phyloP scores from a whole-genome alignment of 2,113 vertebrate genomes.

The Prinia subflava region DNA sequence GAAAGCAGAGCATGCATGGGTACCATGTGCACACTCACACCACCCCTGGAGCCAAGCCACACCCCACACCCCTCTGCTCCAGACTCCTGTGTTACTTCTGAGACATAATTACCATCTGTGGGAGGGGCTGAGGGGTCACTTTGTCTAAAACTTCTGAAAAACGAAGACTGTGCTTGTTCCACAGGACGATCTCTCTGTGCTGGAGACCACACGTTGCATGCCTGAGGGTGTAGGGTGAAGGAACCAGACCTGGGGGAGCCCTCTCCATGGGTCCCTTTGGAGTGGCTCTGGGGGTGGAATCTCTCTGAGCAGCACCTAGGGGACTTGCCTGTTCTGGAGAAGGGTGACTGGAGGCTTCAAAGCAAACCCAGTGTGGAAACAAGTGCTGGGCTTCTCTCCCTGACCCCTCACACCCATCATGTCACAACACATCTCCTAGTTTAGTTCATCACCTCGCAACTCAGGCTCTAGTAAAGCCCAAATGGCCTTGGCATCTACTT shows the following conservation, averaged over 20 bases:
- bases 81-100: neutral
- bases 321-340: neutral
- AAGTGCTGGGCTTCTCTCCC: neutral
- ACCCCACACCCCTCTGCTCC: neutral
- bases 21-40: neutral
- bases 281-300: neutral
- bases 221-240: neutral
- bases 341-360: neutral
- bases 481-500: neutral
- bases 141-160: neutral
- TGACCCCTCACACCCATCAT: accelerated
- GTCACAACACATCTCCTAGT: neutral
- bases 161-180: neutral
- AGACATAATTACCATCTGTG: neutral
- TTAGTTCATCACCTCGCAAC: neutral
- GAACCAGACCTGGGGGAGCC: neutral
- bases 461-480: neutral
- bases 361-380: neutral
- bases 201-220: accelerated
- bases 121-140: neutral
- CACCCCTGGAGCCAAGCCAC: too few relatives aligned
- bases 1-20: accelerated
- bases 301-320: neutral
- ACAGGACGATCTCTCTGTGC: accelerated
- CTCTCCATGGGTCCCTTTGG: neutral